Percentiles rank a stretch among this genome's conserved stretches.
Evolutionary conservation across 2,113 vertebrate species (phyloP).

Genomic region (Centropristis striata): DNA sequence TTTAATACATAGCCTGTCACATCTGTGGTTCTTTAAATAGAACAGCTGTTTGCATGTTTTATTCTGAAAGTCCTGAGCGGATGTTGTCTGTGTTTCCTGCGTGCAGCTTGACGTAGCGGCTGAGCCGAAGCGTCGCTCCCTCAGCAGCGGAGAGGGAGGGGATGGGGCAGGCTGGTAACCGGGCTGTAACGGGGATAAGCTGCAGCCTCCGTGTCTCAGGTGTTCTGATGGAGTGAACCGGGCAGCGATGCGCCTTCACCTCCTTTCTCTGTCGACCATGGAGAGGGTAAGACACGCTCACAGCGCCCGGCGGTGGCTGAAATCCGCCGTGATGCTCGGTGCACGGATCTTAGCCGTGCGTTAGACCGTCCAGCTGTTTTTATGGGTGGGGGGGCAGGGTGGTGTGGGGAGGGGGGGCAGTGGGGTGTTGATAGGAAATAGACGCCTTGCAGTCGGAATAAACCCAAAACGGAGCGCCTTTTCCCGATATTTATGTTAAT

Average conservation of each 20-base stretch:
- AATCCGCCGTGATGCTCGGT: conserved; percentile 8
- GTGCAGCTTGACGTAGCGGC: conserved; percentile 38
- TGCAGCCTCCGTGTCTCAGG: conserved; percentile 75
- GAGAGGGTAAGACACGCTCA: conserved; percentile 78
- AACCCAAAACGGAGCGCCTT: conserved; percentile 27
- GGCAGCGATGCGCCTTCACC: conserved; percentile 58
- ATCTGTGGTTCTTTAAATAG: no score
- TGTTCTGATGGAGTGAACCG: conserved; percentile 77
- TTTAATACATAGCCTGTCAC: no score
- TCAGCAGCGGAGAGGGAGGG: conserved; percentile 75
- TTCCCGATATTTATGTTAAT: conserved; percentile 13
- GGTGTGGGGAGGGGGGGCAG: conserved; percentile 3
- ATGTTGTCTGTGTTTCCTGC: background rate
- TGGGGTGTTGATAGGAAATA: conserved; percentile 69
- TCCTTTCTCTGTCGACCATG: conserved; percentile 71
- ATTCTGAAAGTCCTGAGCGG: conserved; percentile 50
- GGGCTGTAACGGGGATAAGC: conserved; percentile 76
- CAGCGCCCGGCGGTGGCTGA: background rate
- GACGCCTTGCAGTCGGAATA: conserved; percentile 59
- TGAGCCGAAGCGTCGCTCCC: conserved; percentile 71
- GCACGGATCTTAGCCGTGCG: conserved; percentile 42
- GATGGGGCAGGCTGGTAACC: conserved; percentile 78
- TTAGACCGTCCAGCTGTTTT: conserved; percentile 82
- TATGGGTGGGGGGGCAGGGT: conserved; percentile 58
- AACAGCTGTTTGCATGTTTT: conserved; percentile 10